Conservation (phyloP, 2,888 invertebrate genomes). For the Lomographa bimaculata region DNA sequence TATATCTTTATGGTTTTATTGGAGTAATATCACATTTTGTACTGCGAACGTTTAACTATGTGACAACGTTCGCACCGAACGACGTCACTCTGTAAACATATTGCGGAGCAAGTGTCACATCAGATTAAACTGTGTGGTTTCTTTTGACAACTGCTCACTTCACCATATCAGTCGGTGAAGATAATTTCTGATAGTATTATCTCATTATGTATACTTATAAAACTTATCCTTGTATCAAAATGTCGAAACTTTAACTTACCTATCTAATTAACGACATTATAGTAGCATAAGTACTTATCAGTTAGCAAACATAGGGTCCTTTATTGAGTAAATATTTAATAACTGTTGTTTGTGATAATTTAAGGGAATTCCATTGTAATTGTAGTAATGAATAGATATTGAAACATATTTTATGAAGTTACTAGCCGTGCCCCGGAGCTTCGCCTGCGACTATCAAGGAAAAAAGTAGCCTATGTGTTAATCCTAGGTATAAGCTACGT, state of each 20-base stretch:
- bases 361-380: no score
- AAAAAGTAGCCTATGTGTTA: no score
- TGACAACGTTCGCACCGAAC: conserved; percentile 25
- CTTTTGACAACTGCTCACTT: conserved; percentile 39
- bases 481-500: no score
- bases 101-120: conserved; percentile 33
- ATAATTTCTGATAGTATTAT: conserved; percentile 54
- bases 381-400: no score
- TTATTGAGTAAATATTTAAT: no score
- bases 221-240: conserved; percentile 12
- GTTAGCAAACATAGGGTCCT: no score
- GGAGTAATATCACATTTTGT: conserved; percentile 10
- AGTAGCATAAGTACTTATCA: no score
- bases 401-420: no score
- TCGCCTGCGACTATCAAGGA: background rate
- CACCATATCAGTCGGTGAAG: conserved; percentile 52
- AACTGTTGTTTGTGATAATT: no score
- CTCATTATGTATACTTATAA: conserved; percentile 19
- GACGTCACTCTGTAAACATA: conserved; percentile 48
- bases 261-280: no score
- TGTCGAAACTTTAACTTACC: no score
- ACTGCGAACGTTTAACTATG: conserved; percentile 16
- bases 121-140: conserved; percentile 36
- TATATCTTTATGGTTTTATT: conserved; percentile 32
- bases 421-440: background rate